These are phyloP conservation scores for Lysiphlebus fabarum DNA, from an alignment of 1,140 invertebrate genomes.

Conservation along the genomic window DNA sequence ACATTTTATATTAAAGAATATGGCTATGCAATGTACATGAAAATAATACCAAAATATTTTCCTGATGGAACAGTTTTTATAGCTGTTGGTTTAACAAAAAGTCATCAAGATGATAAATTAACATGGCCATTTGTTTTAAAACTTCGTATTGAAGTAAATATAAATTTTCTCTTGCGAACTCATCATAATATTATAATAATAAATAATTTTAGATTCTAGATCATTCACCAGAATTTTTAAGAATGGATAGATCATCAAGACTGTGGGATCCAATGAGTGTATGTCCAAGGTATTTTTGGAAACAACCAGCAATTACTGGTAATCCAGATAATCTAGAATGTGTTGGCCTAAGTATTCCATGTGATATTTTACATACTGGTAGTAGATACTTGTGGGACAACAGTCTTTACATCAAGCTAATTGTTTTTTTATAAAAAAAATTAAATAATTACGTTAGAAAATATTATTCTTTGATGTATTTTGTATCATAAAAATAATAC, in stretches of 20 bases:
- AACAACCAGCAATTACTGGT: conserved; percentile 37
- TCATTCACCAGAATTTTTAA: conserved; percentile 34
- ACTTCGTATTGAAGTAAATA: conserved; percentile 40
- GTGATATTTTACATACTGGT: conserved; percentile 36
- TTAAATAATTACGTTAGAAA: not conserved
- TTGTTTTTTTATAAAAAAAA: conserved; percentile 44
- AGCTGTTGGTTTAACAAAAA: conserved; percentile 51
- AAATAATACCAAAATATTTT: conserved; percentile 47
- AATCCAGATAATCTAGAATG: conserved; percentile 53
- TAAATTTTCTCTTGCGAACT: not conserved
- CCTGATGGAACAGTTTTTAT: conserved; percentile 49
- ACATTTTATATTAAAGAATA: conserved; percentile 48
- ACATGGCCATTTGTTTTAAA: conserved; percentile 54
- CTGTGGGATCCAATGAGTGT: conserved; percentile 54
- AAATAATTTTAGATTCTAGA: conserved; percentile 43
- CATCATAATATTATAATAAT: not conserved
- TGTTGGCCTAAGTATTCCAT: conserved; percentile 52
- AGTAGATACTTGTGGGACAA: conserved; percentile 46
- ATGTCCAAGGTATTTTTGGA: conserved; percentile 53
- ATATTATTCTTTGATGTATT: not conserved
- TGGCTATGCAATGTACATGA: conserved; percentile 38
- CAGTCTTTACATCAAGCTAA: conserved; percentile 49
- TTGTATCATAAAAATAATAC: too few relatives aligned
- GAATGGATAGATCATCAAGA: conserved; percentile 48
- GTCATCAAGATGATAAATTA: conserved; percentile 40